Conservation (phyloP, 92 coral and sea anemone species). For the Zoanthus solanderi region DNA sequence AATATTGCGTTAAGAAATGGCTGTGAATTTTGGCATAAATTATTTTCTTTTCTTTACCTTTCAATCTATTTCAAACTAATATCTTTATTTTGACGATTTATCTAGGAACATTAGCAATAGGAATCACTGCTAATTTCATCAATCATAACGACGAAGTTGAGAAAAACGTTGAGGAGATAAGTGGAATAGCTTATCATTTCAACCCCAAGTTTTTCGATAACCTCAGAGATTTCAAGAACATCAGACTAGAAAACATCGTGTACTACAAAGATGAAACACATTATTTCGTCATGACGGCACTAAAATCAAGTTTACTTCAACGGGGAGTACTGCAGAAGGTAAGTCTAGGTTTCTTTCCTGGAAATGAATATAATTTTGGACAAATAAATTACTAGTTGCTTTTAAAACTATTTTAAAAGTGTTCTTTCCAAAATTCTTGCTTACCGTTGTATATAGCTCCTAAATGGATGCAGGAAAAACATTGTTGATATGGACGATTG, state of each 20-base stretch:
- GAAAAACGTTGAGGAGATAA: conserved; percentile 85
- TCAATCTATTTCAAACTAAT: neutral
- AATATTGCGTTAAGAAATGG: too few relatives aligned
- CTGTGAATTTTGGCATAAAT: too few relatives aligned
- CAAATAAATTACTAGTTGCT: neutral
- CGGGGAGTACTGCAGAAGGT: conserved; percentile 91
- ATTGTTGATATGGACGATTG: too few relatives aligned
- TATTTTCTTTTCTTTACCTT: too few relatives aligned
- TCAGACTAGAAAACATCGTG: conserved; percentile 92
- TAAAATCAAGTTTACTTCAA: conserved; percentile 84
- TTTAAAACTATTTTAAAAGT: neutral
- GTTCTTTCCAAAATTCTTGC: too few relatives aligned
- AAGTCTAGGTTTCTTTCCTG: neutral
- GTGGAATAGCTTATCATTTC: conserved; percentile 96
- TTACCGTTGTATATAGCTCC: too few relatives aligned
- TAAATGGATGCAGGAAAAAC: too few relatives aligned
- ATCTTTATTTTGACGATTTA: neutral
- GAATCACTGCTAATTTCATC: conserved; percentile 92
- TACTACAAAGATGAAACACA: conserved; percentile 99
- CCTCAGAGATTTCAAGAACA: conserved; percentile 72
- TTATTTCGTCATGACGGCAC: conserved; percentile 97
- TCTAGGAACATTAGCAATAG: conserved; percentile 93
- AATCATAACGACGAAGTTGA: conserved; percentile 84
- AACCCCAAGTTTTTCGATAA: conserved; percentile 92
- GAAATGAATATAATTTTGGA: neutral